Conservation (phyloP, 2,888 invertebrate species). For the Drosophila paramelanica region DNA sequence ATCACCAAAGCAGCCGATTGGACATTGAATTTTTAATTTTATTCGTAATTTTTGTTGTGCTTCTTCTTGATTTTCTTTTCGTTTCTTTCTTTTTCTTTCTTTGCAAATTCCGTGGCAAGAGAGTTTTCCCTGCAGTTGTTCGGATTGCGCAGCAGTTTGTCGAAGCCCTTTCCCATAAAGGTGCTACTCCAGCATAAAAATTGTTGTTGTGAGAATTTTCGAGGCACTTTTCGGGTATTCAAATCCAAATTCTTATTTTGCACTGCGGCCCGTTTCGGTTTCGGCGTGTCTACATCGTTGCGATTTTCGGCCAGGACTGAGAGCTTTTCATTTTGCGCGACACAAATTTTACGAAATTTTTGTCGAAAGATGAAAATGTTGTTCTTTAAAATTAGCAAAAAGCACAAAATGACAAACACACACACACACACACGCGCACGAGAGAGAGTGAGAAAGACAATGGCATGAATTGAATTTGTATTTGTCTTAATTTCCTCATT, state of each 20-base stretch:
- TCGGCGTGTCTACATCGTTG: conserved; percentile 82
- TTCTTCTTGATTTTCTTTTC: conserved; percentile 28
- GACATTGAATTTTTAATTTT: conserved; percentile 71
- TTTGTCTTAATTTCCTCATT: conserved; percentile 51
- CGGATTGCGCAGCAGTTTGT: too few relatives aligned
- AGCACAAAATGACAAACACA: conserved; percentile 41
- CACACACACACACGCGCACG: conserved; percentile 11
- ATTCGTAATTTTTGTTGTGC: conserved; percentile 19
- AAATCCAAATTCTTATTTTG: conserved; percentile 9
- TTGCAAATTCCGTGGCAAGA: conserved; percentile 49
- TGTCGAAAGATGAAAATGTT: conserved; percentile 75
- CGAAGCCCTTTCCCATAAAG: background rate
- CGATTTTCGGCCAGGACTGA: conserved; percentile 84
- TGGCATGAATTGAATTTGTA: conserved; percentile 52
- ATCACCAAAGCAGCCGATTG: conserved; percentile 72
- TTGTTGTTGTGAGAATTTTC: background rate
- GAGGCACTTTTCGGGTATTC: background rate
- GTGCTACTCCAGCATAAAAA: conserved; percentile 1
- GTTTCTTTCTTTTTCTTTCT: conserved; percentile 30
- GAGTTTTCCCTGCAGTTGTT: conserved; percentile 34
- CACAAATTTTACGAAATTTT: conserved; percentile 73
- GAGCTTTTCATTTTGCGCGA: conserved; percentile 79
- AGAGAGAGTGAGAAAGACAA: conserved; percentile 13
- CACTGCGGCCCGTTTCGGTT: conserved; percentile 29
- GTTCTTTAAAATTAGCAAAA: conserved; percentile 79